phyloP scores from a whole-genome alignment of 64 coral and sea anemone genomes.

The Porites australiensis region DNA sequence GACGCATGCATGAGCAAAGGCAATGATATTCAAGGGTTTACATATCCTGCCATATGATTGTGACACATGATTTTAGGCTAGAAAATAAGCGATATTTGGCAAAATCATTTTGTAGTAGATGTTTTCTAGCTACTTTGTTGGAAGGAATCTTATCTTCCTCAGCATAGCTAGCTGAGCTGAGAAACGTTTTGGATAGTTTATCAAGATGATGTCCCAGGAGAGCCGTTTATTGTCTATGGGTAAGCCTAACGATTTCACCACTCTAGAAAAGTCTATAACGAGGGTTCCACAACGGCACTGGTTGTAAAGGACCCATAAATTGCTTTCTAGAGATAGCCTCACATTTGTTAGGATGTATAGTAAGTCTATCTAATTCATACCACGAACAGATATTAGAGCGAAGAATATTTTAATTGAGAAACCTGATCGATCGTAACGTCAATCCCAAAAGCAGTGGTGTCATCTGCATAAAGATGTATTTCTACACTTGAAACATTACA shows the following conservation, averaged over 20 bases:
- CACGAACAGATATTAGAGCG: conserved; percentile 17
- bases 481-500: neutral
- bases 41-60: too few species aligned
- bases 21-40: too few species aligned
- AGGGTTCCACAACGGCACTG: neutral
- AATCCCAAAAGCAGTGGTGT: neutral
- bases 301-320: conserved; percentile 27
- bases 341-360: neutral
- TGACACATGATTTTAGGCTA: too few species aligned
- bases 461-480: too few species aligned
- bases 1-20: too few species aligned
- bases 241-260: conserved; percentile 14
- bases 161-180: neutral
- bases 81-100: too few species aligned
- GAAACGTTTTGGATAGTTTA: neutral
- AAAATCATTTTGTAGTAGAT: too few species aligned
- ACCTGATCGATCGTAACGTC: neutral
- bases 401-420: neutral
- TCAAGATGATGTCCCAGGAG: conserved; percentile 13
- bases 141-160: neutral
- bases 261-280: neutral
- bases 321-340: conserved; percentile 9
- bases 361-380: conserved; percentile 28
- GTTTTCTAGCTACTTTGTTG: neutral
- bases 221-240: neutral